Conservation (phyloP, 1,140 invertebrate species). For the Drosophila mojavensis region DNA sequence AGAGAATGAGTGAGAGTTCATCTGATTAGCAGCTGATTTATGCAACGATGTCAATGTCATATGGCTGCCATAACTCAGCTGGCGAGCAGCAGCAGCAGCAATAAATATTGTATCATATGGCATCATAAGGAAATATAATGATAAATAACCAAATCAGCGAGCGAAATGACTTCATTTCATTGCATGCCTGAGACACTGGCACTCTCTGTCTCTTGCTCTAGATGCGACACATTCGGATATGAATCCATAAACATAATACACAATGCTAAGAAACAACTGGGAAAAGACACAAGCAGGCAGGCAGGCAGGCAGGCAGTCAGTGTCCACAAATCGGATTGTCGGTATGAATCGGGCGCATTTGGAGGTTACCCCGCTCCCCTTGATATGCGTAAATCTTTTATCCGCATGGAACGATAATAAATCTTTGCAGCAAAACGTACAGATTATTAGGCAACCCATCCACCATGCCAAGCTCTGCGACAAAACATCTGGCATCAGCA, state of each 20-base stretch:
- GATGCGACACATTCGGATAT: constrained; percentile 52
- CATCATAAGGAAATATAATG: constrained; percentile 81
- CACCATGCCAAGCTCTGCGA: constrained; percentile 1
- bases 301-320: neutral
- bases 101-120: constrained; percentile 81
- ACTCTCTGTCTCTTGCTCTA: neutral
- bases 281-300: constrained; percentile 38
- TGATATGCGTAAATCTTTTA: constrained; percentile 73
- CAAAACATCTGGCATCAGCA: constrained; percentile 16
- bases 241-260: constrained; percentile 59
- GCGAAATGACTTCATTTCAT: constrained; percentile 73
- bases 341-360: constrained; percentile 21
- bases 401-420: constrained; percentile 80
- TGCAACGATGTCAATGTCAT: constrained; percentile 77
- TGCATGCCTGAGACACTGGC: constrained; percentile 29
- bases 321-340: constrained; percentile 38
- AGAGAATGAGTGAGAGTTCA: neutral
- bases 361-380: constrained; percentile 21
- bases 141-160: constrained; percentile 81
- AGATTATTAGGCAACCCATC: constrained; percentile 67
- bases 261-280: constrained; percentile 29
- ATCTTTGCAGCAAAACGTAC: constrained; percentile 77
- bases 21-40: constrained; percentile 52
- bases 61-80: constrained; percentile 61
- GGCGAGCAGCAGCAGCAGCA: constrained; percentile 23